Conservation (phyloP, 2,797 vertebrate genomes). For the Lepilemur septentrionalis region DNA sequence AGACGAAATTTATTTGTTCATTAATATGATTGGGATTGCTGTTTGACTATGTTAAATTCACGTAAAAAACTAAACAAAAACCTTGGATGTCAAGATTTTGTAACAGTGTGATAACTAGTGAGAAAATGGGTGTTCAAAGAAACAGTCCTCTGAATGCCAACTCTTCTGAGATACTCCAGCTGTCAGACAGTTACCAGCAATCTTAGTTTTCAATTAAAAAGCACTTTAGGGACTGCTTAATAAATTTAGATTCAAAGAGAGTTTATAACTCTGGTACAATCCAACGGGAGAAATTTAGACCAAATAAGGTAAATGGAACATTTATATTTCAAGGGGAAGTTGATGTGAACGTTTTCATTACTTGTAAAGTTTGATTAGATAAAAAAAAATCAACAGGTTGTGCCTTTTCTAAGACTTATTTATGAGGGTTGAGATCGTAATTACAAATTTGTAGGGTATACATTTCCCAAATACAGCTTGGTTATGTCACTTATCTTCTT, state of each 20-base stretch:
- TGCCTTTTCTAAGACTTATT: neutral
- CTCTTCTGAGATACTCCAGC: neutral
- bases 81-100: neutral
- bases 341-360: neutral
- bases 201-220: constrained; percentile 36
- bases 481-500: neutral
- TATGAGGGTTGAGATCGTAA: neutral
- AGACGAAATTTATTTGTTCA: neutral
- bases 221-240: neutral
- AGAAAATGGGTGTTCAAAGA: neutral
- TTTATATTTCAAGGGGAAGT: neutral
- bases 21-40: neutral
- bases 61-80: neutral
- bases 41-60: neutral
- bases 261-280: neutral
- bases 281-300: neutral
- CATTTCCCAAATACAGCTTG: neutral
- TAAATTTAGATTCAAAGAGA: neutral
- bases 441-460: neutral
- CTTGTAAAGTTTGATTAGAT: neutral
- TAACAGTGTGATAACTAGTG: neutral
- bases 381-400: neutral
- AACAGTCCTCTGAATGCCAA: neutral
- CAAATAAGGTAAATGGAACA: neutral
- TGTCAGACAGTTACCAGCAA: neutral